Conservation (phyloP, 2,888 invertebrate species). For the Plagiodera versicolora region DNA sequence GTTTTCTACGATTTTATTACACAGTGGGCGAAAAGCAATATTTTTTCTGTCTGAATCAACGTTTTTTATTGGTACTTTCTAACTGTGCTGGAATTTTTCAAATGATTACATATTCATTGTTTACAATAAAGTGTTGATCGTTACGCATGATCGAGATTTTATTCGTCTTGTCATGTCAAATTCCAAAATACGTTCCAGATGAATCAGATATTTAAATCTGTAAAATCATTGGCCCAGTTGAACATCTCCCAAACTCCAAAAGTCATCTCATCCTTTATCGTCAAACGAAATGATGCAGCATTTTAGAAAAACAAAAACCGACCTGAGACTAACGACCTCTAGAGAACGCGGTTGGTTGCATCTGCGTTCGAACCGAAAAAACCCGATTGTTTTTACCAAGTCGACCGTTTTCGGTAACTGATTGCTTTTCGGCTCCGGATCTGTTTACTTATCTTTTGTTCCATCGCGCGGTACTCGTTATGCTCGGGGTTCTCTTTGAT, state of each 20-base stretch:
- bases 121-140: too few relatives aligned
- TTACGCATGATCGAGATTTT: too few relatives aligned
- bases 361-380: neutral
- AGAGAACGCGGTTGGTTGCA: neutral
- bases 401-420: neutral
- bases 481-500: neutral
- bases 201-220: too few relatives aligned
- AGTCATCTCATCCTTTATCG: neutral
- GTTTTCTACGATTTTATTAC: neutral
- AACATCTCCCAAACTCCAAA: too few relatives aligned
- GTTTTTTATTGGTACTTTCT: neutral
- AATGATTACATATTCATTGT: neutral
- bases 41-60: neutral
- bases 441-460: conserved; percentile 1
- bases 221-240: too few relatives aligned
- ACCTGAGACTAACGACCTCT: neutral
- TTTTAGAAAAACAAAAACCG: neutral
- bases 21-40: neutral
- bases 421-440: neutral
- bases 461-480: neutral
- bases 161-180: too few relatives aligned
- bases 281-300: neutral
- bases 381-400: neutral
- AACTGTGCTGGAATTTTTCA: neutral
- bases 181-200: too few relatives aligned